These are phyloP conservation scores for Laothoe populi DNA, from an alignment of 2,888 invertebrate genomes.

Conservation along the genomic window DNA sequence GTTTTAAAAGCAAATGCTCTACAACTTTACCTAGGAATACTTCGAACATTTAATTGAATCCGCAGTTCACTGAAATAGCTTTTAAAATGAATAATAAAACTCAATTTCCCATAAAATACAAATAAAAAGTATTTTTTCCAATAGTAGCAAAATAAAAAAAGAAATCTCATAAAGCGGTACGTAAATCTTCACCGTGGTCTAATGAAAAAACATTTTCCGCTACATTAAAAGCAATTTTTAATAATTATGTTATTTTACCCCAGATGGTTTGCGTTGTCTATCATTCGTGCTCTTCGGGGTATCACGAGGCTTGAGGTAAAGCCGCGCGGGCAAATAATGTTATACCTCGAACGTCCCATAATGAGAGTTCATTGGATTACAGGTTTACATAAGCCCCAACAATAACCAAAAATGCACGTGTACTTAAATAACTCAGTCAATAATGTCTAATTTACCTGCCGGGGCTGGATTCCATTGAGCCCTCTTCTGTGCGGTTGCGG, in stretches of 20 bases:
- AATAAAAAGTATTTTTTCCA: background rate
- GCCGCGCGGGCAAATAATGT: slow-evolving; percentile 78
- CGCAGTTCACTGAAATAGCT: too few species aligned
- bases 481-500: slow-evolving; percentile 49
- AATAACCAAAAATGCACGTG: slow-evolving; percentile 83
- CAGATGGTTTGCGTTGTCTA: slow-evolving; percentile 64
- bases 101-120: background rate
- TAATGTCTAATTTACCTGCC: slow-evolving; percentile 71
- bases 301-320: slow-evolving; percentile 70
- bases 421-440: slow-evolving; percentile 83
- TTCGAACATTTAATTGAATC: too few species aligned
- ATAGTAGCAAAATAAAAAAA: slow-evolving; percentile 2
- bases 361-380: slow-evolving; percentile 83
- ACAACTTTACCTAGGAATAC: too few species aligned
- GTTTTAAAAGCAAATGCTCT: too few species aligned
- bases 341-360: slow-evolving; percentile 73
- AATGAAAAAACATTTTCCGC: slow-evolving; percentile 61
- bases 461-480: slow-evolving; percentile 49
- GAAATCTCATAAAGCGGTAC: slow-evolving; percentile 36
- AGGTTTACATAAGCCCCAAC: slow-evolving; percentile 73
- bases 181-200: slow-evolving; percentile 26
- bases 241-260: slow-evolving; percentile 74
- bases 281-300: slow-evolving; percentile 70
- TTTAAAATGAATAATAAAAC: too few species aligned
- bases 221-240: slow-evolving; percentile 80